Evolutionary conservation across 2,113 vertebrate genomes (phyloP), one percentile per base, ranked within the genome.

Genomic region (Antennarius striatus): DNA sequence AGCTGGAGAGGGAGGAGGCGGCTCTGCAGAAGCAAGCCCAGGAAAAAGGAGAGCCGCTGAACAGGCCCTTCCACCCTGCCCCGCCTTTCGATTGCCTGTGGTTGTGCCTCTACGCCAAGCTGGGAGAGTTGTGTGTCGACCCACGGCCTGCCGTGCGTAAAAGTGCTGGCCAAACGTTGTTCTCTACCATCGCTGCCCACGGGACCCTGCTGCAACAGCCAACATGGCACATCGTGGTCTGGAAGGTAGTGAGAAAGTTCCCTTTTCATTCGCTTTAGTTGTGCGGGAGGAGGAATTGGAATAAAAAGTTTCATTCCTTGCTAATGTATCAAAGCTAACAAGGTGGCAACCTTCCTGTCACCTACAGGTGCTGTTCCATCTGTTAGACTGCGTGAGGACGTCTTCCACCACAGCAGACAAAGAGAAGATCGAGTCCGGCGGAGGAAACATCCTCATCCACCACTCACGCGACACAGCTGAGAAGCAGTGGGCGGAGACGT

Each of bases 381-480:
- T 99, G 16, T 76, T 99, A 53, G 92, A 95, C 88, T 94, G 95
- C 29, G 98, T 99, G 85, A 92, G 97, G 87, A 95, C 94, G 28
- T 96, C 97, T 10, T 99, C 98, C 86, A 96, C 95, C 1, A 98
- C 98, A 29, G 98, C 98, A 5, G 98, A 99, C 88, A 99, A 99
- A 89, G 98, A 99, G 89, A 99, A 99, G 89, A 99, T 99, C 17
- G 98, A 99, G 80, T 99, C 98, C 0, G 98, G 98, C 30, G 97
- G 98, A 51, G 96, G 97, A 22, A 99, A 99, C 90, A 99, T 99
- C 79, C 96, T 99, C 36, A 99, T 99, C 86, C 98, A 99, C 85
- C 98, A 99, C 89, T 99, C 98, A 3, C 94, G 98, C 1, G 98
- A 99, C 85, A 99, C 98, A 3, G 98, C 98, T n/a, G 98, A 99